Base-by-base conservation (phyloP, 2,113 vertebrate genomes). In the Lanius ludovicianus region DNA sequence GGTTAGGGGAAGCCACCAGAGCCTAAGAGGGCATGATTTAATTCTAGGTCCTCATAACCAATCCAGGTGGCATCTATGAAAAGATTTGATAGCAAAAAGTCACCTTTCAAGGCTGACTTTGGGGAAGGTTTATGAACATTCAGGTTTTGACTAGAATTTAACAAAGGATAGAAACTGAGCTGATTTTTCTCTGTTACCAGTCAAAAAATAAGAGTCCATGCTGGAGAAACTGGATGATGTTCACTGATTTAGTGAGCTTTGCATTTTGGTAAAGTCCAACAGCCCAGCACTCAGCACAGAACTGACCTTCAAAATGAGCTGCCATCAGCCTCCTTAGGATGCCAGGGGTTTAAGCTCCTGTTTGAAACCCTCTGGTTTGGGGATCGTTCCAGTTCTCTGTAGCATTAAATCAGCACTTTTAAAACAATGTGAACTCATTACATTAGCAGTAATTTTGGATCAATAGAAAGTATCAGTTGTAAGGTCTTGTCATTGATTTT, bases 381-480 rank as follows among this genome's bases (percentile, higher is more conserved):
- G 56, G 30, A 33, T 87, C 18, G 28, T 42, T 84, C 65, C 86
- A 68, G 49, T 31, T 28, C 56, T 81, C 65, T 57, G 23, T 6
- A 78, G 76, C 13, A 63, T 30, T 53, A 65, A 64, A 90, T 81
- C 76, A 90, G 68, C 71, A 78, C 35, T 81, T 91, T 11, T 6
- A 5, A 83, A 77, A 52, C 77, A 71, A 55, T 1, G 19, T 14
- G 30, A 56, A 53, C 67, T 93, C 65, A 41, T 67, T 82, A 75
- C 12, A 2, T 84, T 35, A 84, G 56, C 71, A 68, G 60, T 49
- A 70, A 89, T 92, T 90, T 35, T 42, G 47, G 76, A 87, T 93
- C 76, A 87, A 87, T 95, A 88, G 24, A 60, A 87, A 68, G 42
- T 23, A 94, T 71, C 31, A 47, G 73, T 60, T 64, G n/a, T 22